Percentiles rank a stretch among this genome's conserved stretches.
phyloP scores from a whole-genome alignment of 2,113 vertebrate genomes.

The Notarius quadriscutis region DNA sequence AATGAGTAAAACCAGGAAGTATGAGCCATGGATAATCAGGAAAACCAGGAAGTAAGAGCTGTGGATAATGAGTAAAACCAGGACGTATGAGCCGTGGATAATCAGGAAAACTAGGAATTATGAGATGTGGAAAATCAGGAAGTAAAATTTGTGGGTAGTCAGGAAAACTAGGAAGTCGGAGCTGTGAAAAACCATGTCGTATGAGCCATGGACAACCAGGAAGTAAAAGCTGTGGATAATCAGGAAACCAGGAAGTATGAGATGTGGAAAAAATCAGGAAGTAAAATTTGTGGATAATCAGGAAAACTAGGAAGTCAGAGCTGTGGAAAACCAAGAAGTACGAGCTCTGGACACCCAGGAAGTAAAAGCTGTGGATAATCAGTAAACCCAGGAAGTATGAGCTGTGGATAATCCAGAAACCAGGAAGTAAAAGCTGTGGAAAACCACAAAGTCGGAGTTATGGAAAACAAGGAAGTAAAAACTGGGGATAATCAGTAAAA shows the following conservation, averaged over 20 bases:
- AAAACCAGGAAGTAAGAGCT: background rate
- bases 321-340: background rate
- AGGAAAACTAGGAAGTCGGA: background rate
- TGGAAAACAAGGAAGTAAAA: background rate
- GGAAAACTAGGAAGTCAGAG: background rate
- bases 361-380: background rate
- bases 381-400: background rate
- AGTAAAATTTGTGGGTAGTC: background rate
- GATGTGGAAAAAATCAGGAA: background rate
- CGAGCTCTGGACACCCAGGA: background rate
- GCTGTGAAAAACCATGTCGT: background rate
- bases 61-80: background rate
- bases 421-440: background rate
- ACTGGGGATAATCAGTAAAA: background rate
- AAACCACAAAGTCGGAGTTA: rapidly evolving
- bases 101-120: background rate
- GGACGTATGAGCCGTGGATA: background rate
- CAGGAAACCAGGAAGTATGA: background rate
- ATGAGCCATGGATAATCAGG: background rate
- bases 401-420: background rate
- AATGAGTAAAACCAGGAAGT: no score
- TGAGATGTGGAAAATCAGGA: background rate
- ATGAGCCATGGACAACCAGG: background rate
- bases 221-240: background rate
- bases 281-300: background rate